Percentiles rank a stretch among this genome's conserved stretches.
Conservation (phyloP, 2,797 vertebrate species). For the Microhierax caerulescens region DNA sequence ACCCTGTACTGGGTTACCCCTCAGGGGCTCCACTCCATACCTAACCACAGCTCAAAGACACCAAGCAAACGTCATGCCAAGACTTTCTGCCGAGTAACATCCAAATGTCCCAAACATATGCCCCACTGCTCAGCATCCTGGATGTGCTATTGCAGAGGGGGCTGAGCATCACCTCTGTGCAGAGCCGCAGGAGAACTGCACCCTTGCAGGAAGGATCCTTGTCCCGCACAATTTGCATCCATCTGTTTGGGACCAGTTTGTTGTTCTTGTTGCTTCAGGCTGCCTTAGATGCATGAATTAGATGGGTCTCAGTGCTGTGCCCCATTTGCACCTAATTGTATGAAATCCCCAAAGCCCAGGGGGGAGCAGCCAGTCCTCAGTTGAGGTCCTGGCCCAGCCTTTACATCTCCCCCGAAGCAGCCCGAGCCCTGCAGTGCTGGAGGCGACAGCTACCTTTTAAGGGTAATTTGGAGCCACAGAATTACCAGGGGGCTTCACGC, state of each 20-base stretch:
- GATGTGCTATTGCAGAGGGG: not conserved
- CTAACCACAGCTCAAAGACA: not conserved
- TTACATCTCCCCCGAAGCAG: not conserved
- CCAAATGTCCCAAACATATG: rapidly evolving
- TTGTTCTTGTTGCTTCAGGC: not conserved
- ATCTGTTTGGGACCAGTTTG: not conserved
- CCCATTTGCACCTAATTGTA: not conserved
- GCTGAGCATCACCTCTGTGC: not conserved
- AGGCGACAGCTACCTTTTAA: not conserved
- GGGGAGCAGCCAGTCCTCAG: not conserved
- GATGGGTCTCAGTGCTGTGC: not conserved
- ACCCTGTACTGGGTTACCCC: rapidly evolving
- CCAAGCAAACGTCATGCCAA: not conserved
- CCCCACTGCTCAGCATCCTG: not conserved
- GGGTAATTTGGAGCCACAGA: not conserved
- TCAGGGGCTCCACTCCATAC: not conserved
- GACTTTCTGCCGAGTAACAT: not conserved
- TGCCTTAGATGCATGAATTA: not conserved
- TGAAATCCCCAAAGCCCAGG: not conserved
- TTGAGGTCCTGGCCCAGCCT: not conserved
- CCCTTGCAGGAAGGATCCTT: not conserved
- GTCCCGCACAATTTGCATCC: rapidly evolving
- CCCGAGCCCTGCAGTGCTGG: not conserved
- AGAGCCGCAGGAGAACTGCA: not conserved
- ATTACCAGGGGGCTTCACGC: constrained; percentile 29